Conservation (phyloP, 2,113 vertebrate species). For the Eurypyga helias region DNA sequence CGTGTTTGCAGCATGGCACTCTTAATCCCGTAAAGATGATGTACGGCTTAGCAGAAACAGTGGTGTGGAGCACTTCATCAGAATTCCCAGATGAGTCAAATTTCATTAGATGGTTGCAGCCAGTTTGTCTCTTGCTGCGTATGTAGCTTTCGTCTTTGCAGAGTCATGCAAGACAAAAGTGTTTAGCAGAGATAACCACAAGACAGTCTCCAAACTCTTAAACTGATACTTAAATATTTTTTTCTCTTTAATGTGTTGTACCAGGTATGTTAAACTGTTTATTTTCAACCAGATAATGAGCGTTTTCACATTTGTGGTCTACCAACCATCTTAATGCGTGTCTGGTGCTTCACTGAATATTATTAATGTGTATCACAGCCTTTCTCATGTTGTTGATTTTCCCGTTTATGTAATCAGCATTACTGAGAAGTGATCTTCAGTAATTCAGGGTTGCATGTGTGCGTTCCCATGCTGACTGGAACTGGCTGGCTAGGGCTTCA, state of each 20-base stretch:
- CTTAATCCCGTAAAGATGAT: not conserved
- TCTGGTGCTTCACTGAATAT: slow-evolving; percentile 18
- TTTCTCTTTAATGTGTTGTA: slow-evolving; percentile 43
- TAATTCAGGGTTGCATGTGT: not conserved
- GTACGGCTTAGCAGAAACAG: not conserved
- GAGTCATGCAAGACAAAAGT: slow-evolving; percentile 51
- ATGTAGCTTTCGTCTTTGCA: slow-evolving; percentile 23
- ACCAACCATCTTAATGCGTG: slow-evolving; percentile 30
- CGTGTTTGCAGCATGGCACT: not conserved
- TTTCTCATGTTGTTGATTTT: slow-evolving; percentile 25
- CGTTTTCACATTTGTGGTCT: slow-evolving; percentile 54
- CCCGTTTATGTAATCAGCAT: not conserved
- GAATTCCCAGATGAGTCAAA: slow-evolving; percentile 31
- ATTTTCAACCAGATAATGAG: slow-evolving; percentile 45
- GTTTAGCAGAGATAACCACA: slow-evolving; percentile 59
- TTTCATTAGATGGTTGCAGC: slow-evolving; percentile 37
- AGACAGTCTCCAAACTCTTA: slow-evolving; percentile 28
- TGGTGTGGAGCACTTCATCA: slow-evolving; percentile 1
- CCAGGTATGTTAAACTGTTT: slow-evolving; percentile 56
- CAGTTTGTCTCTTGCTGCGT: slow-evolving; percentile 39
- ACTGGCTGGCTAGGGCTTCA: not conserved
- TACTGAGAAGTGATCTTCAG: not conserved
- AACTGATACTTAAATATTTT: slow-evolving; percentile 40
- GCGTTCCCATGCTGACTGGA: not conserved
- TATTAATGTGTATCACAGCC: slow-evolving; percentile 37